phyloP scores from a whole-genome alignment of 30 jellyfish, hydroid and myxozoan species.

The Aurelia coerulea region DNA sequence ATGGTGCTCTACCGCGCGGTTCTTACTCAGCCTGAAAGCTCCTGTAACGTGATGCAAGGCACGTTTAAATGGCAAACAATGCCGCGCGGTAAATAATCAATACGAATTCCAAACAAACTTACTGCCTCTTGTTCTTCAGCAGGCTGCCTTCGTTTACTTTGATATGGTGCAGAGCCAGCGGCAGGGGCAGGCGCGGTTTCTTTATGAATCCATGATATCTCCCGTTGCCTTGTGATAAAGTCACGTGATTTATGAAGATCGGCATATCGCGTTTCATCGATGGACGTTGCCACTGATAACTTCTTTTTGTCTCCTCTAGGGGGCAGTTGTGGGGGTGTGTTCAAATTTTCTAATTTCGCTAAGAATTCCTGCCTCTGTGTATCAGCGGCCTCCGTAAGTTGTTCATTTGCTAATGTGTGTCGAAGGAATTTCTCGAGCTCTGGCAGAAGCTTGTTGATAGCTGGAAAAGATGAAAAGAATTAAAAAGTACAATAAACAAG shows the following conservation, averaged over 20 bases:
- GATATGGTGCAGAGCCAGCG: slow-evolving; percentile 49
- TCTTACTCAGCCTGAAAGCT: too few species aligned
- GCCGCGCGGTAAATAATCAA: too few species aligned
- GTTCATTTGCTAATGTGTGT: slow-evolving; percentile 74
- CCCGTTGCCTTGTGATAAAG: slow-evolving; percentile 45
- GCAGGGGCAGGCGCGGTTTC: slow-evolving; percentile 2
- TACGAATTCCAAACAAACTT: not conserved
- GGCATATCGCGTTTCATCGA: not conserved
- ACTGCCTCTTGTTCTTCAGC: slow-evolving; percentile 20
- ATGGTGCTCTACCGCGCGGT: too few species aligned
- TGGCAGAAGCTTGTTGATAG: slow-evolving; percentile 77
- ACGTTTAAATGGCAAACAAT: too few species aligned
- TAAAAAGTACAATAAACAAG: not conserved
- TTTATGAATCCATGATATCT: slow-evolving; percentile 39
- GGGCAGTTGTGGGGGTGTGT: slow-evolving; percentile 84
- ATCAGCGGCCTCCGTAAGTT: slow-evolving; percentile 70
- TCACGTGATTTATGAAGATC: slow-evolving; percentile 11
- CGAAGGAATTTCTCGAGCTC: slow-evolving; percentile 77
- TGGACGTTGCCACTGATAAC: slow-evolving; percentile 15
- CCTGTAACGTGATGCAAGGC: too few species aligned
- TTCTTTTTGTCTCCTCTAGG: slow-evolving; percentile 51
- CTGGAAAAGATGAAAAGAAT: slow-evolving; percentile 36
- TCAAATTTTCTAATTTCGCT: slow-evolving; percentile 57
- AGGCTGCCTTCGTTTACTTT: slow-evolving; percentile 29
- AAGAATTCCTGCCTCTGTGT: slow-evolving; percentile 61